These are phyloP conservation scores for Cherax quadricarinatus DNA, from an alignment of 1,140 invertebrate species.

Conservation along the genomic window DNA sequence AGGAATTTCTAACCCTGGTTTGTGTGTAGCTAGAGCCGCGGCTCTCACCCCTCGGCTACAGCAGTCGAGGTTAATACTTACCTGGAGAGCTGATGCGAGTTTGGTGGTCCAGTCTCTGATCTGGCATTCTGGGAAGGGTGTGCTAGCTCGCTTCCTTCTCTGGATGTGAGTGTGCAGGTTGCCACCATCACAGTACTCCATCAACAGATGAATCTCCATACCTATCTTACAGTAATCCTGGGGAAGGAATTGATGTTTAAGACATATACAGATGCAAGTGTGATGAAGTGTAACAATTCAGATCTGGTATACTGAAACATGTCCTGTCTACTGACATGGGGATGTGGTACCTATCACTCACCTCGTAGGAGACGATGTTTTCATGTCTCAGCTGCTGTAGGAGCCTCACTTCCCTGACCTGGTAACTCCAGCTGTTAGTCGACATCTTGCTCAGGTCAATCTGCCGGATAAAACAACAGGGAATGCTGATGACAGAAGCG, in stretches of 20 bases:
- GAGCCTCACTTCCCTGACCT: neutral
- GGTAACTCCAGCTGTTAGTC: neutral
- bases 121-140: neutral
- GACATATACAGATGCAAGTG: neutral
- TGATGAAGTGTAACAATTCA: neutral
- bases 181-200: slow-evolving; percentile 24
- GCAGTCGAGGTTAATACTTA: neutral
- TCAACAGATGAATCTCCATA: neutral
- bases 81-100: neutral
- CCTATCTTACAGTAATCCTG: neutral
- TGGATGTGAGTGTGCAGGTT: neutral
- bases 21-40: too few relatives aligned
- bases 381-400: neutral
- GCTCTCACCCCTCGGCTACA: too few relatives aligned
- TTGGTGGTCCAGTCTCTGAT: neutral
- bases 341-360: neutral
- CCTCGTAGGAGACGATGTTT: neutral
- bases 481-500: too few relatives aligned
- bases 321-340: too few relatives aligned
- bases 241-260: neutral
- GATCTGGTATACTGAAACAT: too few relatives aligned
- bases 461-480: too few relatives aligned
- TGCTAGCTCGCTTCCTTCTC: neutral
- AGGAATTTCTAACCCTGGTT: too few relatives aligned
- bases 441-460: neutral